These are phyloP conservation scores for Zoanthus solanderi DNA, from an alignment of 92 coral and sea anemone genomes.

Conservation along the genomic window DNA sequence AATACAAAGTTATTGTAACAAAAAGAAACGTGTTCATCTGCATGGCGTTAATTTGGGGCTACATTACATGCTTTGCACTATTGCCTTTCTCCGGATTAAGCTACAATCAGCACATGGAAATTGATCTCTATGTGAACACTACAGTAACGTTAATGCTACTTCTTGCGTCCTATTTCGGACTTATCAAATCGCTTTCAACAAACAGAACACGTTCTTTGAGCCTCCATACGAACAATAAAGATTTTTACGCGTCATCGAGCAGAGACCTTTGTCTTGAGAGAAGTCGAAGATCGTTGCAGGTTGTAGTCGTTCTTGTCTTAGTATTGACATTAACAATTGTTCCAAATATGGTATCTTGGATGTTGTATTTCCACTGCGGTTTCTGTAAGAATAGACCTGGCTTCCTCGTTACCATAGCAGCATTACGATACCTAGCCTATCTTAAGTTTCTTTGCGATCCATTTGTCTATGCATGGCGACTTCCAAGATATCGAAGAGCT, in stretches of 20 bases:
- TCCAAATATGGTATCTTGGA: slow-evolving; percentile 57
- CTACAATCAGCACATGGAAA: slow-evolving; percentile 16
- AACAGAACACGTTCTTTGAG: slow-evolving; percentile 29
- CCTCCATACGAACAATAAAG: slow-evolving; percentile 26
- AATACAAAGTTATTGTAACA: slow-evolving; percentile 57
- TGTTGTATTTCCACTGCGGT: slow-evolving; percentile 47
- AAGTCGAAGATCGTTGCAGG: slow-evolving; percentile 46
- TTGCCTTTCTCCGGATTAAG: slow-evolving; percentile 49
- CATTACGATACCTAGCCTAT: slow-evolving; percentile 57
- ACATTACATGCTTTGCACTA: slow-evolving; percentile 55
- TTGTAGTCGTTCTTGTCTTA: slow-evolving; percentile 48
- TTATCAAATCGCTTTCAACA: slow-evolving; percentile 49
- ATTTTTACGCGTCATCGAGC: slow-evolving; percentile 14
- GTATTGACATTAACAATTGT: slow-evolving; percentile 67
- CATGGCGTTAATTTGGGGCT: slow-evolving; percentile 59
- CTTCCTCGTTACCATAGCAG: slow-evolving; percentile 25
- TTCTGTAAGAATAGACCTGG: slow-evolving; percentile 24
- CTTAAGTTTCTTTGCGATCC: slow-evolving; percentile 69
- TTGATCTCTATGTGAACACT: slow-evolving; percentile 68
- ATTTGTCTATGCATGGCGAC: slow-evolving; percentile 70
- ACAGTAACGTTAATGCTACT: slow-evolving; percentile 47
- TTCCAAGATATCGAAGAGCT: slow-evolving; percentile 64
- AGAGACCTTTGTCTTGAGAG: slow-evolving; percentile 47
- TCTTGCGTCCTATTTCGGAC: slow-evolving; percentile 54
- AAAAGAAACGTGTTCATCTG: slow-evolving; percentile 37